These are phyloP conservation scores for Tragelaphus oryx DNA, from an alignment of 2,797 vertebrate genomes.

Conservation along the genomic window DNA sequence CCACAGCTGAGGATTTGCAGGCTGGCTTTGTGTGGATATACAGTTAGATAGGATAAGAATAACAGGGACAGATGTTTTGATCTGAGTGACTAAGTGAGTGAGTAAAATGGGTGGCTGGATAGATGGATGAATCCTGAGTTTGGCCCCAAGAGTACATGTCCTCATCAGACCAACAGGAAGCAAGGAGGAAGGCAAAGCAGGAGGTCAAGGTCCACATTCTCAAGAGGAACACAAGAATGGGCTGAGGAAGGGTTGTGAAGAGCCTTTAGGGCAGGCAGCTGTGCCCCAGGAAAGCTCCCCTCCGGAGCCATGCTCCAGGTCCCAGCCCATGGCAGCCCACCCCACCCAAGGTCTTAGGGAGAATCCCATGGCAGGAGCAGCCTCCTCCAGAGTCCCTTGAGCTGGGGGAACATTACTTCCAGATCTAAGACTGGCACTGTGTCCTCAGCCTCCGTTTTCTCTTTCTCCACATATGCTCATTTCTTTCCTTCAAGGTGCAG, in stretches of 20 bases:
- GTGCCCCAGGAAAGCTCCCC: neutral
- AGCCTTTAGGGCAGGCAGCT: neutral
- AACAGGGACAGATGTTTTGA: neutral
- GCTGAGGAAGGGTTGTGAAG: constrained; percentile 12
- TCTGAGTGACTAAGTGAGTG: neutral
- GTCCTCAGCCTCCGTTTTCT: neutral
- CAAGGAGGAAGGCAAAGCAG: neutral
- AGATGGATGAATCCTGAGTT: neutral
- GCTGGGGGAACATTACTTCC: neutral
- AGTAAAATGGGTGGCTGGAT: neutral
- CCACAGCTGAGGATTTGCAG: neutral
- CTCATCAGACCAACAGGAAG: neutral
- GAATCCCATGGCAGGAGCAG: neutral
- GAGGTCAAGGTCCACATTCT: neutral
- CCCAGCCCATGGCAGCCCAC: neutral
- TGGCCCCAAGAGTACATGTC: neutral
- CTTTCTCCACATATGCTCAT: neutral
- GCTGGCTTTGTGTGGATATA: neutral
- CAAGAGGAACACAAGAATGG: neutral
- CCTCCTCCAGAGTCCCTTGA: neutral
- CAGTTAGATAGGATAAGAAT: neutral
- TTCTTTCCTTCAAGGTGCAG: neutral
- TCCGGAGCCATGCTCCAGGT: neutral
- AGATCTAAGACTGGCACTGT: neutral
- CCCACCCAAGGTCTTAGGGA: neutral